Conservation (phyloP, 2,113 vertebrate species). For the Gopherus flavomarginatus region DNA sequence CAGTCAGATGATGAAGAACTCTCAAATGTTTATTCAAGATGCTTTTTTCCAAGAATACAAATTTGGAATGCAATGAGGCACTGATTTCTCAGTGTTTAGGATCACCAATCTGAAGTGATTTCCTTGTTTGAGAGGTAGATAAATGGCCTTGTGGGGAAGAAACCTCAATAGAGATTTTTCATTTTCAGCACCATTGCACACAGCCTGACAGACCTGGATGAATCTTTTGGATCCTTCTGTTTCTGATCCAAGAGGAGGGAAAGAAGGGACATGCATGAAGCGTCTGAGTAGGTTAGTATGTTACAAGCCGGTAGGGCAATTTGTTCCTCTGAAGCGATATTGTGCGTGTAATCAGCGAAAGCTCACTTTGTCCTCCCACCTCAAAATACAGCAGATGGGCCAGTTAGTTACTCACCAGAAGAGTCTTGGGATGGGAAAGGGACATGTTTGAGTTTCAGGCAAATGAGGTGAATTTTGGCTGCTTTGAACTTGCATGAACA, state of each 20-base stretch:
- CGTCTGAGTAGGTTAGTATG: neutral
- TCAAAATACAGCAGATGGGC: neutral
- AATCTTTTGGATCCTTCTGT: neutral
- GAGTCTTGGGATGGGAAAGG: neutral
- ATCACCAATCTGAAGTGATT: neutral
- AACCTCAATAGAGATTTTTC: neutral
- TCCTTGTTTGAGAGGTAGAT: neutral
- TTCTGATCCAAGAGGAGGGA: neutral
- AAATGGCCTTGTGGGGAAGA: neutral
- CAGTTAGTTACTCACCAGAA: neutral
- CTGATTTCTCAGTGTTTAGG: neutral
- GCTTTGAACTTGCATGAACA: slow-evolving; percentile 22
- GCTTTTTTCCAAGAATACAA: slow-evolving; percentile 23
- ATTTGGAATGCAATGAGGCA: neutral
- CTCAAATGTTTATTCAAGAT: neutral
- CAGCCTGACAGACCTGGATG: neutral
- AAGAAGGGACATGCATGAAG: neutral
- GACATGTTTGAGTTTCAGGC: neutral
- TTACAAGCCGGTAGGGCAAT: neutral
- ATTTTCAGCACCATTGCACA: rapidly evolving
- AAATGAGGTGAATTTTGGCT: slow-evolving; percentile 20
- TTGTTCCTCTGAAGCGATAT: neutral
- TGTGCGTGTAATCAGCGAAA: neutral
- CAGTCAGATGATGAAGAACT: neutral
- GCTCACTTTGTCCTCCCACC: neutral